Evolutionary conservation across 2,113 vertebrate species (phyloP).

Genomic region (Odocoileus hemionus): DNA sequence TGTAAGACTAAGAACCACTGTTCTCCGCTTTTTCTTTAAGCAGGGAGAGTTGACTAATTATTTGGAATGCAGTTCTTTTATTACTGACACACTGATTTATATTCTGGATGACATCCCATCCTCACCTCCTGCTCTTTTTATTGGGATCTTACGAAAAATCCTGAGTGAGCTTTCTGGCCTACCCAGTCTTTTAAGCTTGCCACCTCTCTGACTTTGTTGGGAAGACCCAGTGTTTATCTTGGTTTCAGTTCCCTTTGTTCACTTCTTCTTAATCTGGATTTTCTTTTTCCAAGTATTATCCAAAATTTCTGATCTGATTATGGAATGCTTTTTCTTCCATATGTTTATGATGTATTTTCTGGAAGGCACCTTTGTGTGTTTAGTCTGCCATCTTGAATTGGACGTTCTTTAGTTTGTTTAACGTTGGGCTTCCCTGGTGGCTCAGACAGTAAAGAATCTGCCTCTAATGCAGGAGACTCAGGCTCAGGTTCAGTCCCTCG

Average conservation of each 20-base stretch:
- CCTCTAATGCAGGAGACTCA: neutral
- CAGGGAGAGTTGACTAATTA: neutral
- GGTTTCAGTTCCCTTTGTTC: neutral
- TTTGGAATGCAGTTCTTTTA: slow-evolving; percentile 11
- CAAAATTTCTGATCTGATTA: neutral
- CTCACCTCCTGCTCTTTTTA: neutral
- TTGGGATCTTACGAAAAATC: neutral
- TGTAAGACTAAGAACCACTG: neutral
- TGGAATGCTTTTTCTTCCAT: neutral
- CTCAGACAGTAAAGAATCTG: neutral
- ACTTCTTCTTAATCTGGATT: neutral
- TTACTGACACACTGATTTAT: neutral
- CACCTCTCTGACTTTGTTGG: neutral
- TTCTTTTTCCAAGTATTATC: neutral
- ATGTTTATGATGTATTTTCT: neutral
- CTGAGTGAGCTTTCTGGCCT: neutral
- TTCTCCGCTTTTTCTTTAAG: neutral
- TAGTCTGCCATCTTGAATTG: neutral
- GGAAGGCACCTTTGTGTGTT: neutral
- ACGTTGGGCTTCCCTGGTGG: neutral
- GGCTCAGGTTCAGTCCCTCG: neutral
- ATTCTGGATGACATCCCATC: neutral
- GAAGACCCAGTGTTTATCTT: neutral
- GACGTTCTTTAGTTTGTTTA: neutral
- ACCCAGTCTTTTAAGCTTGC: neutral